These are phyloP conservation scores for Resseliella maxima DNA, from an alignment of 2,888 invertebrate species.

Conservation along the genomic window DNA sequence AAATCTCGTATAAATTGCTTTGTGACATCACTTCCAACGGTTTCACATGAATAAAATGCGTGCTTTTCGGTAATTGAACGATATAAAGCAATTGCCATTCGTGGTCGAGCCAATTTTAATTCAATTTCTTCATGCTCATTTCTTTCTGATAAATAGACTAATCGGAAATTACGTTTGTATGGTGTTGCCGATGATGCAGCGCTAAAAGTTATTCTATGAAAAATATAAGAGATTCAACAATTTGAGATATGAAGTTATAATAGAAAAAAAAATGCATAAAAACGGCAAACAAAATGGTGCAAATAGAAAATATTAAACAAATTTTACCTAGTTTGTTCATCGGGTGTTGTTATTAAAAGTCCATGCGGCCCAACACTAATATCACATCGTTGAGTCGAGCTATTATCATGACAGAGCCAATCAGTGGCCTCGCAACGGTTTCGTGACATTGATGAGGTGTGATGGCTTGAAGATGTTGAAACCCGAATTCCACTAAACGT, in stretches of 20 bases:
- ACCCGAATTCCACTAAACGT: slow-evolving; percentile 74
- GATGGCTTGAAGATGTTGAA: slow-evolving; percentile 67
- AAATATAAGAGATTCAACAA: slow-evolving; percentile 60
- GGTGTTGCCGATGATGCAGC: slow-evolving; percentile 84
- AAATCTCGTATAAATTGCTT: slow-evolving; percentile 90
- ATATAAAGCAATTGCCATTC: slow-evolving; percentile 84
- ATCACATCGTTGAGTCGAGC: slow-evolving; percentile 63
- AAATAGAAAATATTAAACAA: slow-evolving; percentile 55
- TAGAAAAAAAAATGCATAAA: slow-evolving; percentile 21
- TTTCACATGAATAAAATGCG: slow-evolving; percentile 93
- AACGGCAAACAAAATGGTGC: slow-evolving; percentile 50
- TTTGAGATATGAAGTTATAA: slow-evolving; percentile 25
- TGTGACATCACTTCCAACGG: slow-evolving; percentile 87
- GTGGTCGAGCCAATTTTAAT: slow-evolving; percentile 83
- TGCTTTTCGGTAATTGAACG: slow-evolving; percentile 91
- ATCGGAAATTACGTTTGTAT: slow-evolving; percentile 78
- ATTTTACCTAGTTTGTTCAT: slow-evolving; percentile 71
- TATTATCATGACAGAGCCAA: slow-evolving; percentile 62
- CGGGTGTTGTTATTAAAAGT: slow-evolving; percentile 78
- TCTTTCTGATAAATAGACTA: slow-evolving; percentile 79
- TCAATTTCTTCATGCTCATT: slow-evolving; percentile 76
- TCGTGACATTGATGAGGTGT: background rate
- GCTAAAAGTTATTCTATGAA: slow-evolving; percentile 80
- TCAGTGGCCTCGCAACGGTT: background rate
- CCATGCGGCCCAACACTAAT: slow-evolving; percentile 88